Percentiles rank a stretch among this genome's conserved stretches.
Conservation (phyloP, 2,888 invertebrate species). For the Tachina fera region DNA sequence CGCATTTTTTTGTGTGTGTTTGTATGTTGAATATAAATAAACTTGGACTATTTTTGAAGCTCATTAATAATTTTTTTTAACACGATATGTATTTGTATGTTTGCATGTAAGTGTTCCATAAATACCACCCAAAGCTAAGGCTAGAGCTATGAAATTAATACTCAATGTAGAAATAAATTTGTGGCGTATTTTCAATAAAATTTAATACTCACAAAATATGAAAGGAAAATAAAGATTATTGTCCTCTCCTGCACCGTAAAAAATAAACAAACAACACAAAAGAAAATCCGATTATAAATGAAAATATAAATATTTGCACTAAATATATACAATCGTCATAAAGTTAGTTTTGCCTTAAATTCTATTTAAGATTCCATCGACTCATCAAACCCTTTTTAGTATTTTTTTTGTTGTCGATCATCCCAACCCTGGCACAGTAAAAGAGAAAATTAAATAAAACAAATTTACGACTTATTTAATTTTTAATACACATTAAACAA, state of each 20-base stretch:
- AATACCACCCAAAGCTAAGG: neutral
- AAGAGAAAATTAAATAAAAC: neutral
- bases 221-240: neutral
- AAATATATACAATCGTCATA: neutral
- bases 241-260: neutral
- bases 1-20: too few species aligned
- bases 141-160: neutral
- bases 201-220: neutral
- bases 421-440: neutral
- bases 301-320: neutral
- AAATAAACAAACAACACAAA: neutral
- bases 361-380: neutral
- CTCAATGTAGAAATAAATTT: neutral
- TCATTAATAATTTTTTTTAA: neutral
- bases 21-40: too few species aligned
- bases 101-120: too few species aligned
- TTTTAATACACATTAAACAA: conserved; percentile 23
- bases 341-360: neutral
- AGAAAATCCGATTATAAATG: neutral
- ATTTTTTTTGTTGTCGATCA: neutral
- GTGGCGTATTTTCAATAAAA: neutral
- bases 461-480: neutral
- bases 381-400: neutral
- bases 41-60: neutral
- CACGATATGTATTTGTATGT: neutral